Evolutionary conservation across 2,888 invertebrate genomes (phyloP), one percentile per base, ranked within the genome.

Genomic region (Girardia tigrina): DNA sequence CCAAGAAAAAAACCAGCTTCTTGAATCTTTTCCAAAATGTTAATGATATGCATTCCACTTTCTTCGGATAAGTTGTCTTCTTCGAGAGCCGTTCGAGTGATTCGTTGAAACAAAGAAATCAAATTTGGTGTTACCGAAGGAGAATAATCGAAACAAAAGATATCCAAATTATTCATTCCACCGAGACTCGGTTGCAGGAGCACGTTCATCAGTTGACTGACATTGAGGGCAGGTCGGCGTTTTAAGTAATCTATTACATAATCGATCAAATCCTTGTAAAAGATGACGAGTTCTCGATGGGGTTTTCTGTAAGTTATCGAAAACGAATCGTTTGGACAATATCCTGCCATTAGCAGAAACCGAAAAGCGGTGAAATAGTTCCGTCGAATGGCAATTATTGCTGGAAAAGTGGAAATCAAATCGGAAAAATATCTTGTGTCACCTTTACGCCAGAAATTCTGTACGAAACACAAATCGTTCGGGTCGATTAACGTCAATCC

Each of bases 1-100:
- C 56, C 56, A 56, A 56, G 56, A 56, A 56, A 56, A 23, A 56
- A 56, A 12, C 56, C 56, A 56, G 56, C 56, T 56, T 56, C 56
- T 56, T 56, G 56, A 56, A 56, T 56, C n/a, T 56, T 56, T 16
- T 56, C 56, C 23, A 56, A n/a, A 8, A 56, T 56, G 23, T 56
- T 56, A 12, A 56, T 4, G 6, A 56, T 2, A 56, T 56, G 56
- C 56, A 56, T 56, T 56, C 56, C 56, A 56, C 56, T 56, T 56
- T 56, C 56, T 56, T 56, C 56, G 4, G 56, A 56, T 56, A 56
- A 56, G 23, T 56, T 56, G 23, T 56, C 56, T 56, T 56, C 56
- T 16, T 56, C 56, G 6, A 56, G 23, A 56, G 23, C 56, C n/a
- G n/a, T 4, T 56, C n/a, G 4, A 56, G 56, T 56, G 4, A 56